Percentiles rank a stretch among this genome's conserved stretches.
Conservation (phyloP, 2,113 vertebrate species). For the Tyrannus savana region DNA sequence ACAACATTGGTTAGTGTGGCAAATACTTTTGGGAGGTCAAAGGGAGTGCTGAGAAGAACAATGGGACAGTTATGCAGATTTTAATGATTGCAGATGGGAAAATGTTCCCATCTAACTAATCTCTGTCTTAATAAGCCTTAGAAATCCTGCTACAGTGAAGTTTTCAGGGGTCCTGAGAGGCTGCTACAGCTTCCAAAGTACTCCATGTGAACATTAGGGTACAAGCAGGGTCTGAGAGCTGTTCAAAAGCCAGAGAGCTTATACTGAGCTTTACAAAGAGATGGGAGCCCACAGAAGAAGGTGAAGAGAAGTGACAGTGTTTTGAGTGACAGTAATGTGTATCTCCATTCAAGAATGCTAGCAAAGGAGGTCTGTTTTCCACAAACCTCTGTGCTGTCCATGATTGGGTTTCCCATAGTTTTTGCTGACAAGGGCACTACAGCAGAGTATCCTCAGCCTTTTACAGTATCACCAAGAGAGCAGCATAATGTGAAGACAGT, state of each 20-base stretch:
- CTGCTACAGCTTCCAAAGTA: background rate
- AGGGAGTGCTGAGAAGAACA: background rate
- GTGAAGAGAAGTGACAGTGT: background rate
- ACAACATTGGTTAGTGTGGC: background rate
- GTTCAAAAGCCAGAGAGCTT: background rate
- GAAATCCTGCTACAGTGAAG: background rate
- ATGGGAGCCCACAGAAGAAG: background rate
- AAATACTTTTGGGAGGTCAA: background rate
- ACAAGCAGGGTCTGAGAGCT: background rate
- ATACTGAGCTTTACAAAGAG: background rate
- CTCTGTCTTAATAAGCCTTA: background rate
- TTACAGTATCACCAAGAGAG: background rate
- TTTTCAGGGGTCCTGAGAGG: background rate
- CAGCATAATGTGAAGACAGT: background rate
- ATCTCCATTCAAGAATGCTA: background rate
- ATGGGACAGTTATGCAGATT: background rate
- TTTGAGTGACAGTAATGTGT: background rate
- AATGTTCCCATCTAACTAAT: background rate
- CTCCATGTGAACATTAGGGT: accelerated
- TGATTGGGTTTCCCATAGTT: background rate
- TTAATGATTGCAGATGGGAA: background rate
- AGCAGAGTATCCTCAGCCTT: background rate
- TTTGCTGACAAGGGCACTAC: background rate
- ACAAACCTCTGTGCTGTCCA: background rate
- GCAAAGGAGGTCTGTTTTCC: background rate